phyloP scores from a whole-genome alignment of 2,888 invertebrate species.

The Thymelicus acteon region DNA sequence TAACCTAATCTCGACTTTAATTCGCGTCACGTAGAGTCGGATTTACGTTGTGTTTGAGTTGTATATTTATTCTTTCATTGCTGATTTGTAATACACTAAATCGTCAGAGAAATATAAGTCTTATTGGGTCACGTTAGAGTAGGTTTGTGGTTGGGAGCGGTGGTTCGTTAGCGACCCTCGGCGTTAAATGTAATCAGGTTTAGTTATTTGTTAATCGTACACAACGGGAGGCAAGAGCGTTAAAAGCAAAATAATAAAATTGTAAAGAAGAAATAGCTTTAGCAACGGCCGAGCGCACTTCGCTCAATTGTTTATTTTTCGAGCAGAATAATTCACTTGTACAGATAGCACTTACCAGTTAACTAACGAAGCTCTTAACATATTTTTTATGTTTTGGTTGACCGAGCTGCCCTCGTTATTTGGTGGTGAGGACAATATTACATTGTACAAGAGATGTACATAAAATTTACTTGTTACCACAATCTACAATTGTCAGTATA shows the following conservation, averaged over 20 bases:
- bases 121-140: slow-evolving; percentile 15
- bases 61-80: slow-evolving; percentile 34
- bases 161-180: slow-evolving; percentile 42
- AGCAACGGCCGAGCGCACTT: slow-evolving; percentile 16
- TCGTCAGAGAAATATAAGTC: slow-evolving; percentile 2
- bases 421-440: too few species aligned
- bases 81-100: slow-evolving; percentile 34
- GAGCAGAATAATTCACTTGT: neutral
- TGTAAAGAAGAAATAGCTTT: slow-evolving; percentile 26
- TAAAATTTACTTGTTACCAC: too few species aligned
- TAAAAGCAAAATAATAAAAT: slow-evolving; percentile 36
- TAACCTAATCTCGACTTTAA: slow-evolving; percentile 26
- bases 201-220: slow-evolving; percentile 45
- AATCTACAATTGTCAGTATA: too few species aligned
- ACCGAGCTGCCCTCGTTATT: too few species aligned
- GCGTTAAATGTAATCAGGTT: slow-evolving; percentile 46
- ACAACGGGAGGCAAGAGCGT: slow-evolving; percentile 30
- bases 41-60: slow-evolving; percentile 13
- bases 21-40: slow-evolving; percentile 7
- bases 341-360: too few species aligned
- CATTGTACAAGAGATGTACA: too few species aligned
- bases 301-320: slow-evolving; percentile 15
- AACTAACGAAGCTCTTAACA: too few species aligned
- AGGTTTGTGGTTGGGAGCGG: neutral
- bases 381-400: too few species aligned